Evolutionary conservation across 2,888 invertebrate species (phyloP), one percentile per base, ranked within the genome.

Genomic region (Andrena fulva): DNA sequence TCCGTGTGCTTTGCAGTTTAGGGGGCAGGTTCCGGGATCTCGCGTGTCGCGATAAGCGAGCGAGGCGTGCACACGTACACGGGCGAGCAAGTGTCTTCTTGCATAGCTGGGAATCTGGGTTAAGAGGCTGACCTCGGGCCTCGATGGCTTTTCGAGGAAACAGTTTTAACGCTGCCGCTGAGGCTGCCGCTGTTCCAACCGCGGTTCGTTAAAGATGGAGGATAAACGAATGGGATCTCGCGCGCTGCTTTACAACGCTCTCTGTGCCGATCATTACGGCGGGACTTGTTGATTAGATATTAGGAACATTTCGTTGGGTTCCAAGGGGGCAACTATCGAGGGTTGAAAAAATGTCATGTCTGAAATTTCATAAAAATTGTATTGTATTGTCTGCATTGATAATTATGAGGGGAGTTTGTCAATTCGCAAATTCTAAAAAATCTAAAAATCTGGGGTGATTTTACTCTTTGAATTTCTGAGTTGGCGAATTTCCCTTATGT

Each of bases 111-210:
- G 82, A 79, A 88, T 88, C 87, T 88, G 80, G 88, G 88, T 88
- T 85, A 88, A 89, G 87, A 77, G 88, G 76, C 81, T 81, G 87
- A 84, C 89, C 87, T 88, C 82, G 83, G 59, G 85, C 60, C 83
- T 80, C 84, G 79, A 86, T 80, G 87, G 88, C 86, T 87, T 87
- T 87, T 87, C 84, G 74, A 62, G 76, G 80, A 72, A 81, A 85
- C 80, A 71, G 83, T 85, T 84, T 85, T 87, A 87, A 83, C 83
- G 77, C 72, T 42, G 16, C 42, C 42, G 42, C 42, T 42, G 5
- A 42, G 42, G 42, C 42, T 16, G 42, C 70, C 71, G 33, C 69
- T 60, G 82, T 27, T 48, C 42, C 20, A 62, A 8, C 24, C n/a
- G 31, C 31, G 42, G 29, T 59, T 74, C 74, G 74, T 70, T 74